Evolutionary conservation across 2,113 vertebrate genomes (phyloP).

Genomic region (Isurus oxyrinchus): DNA sequence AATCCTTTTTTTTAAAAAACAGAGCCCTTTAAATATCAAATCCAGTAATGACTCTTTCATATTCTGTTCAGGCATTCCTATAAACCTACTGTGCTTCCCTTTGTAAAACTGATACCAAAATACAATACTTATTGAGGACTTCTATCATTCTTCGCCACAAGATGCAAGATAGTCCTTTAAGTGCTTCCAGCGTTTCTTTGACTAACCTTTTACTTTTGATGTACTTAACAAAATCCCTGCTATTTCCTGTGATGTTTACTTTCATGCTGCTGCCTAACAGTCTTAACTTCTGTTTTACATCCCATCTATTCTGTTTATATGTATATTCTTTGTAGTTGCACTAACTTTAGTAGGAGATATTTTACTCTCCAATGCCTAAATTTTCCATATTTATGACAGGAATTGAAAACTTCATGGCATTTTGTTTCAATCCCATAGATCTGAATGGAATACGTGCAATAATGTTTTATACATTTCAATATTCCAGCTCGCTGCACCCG

Average conservation of each 20-base stretch:
- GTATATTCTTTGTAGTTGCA: background rate
- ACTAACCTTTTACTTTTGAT: background rate
- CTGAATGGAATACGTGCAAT: background rate
- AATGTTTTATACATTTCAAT: no score
- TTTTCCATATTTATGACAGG: background rate
- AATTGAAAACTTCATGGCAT: background rate
- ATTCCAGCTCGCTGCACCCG: no score
- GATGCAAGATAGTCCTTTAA: background rate
- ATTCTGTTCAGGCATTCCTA: background rate
- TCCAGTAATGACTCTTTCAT: background rate
- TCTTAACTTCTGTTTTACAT: background rate
- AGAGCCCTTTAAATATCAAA: background rate
- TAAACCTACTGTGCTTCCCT: background rate
- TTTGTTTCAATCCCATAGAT: background rate
- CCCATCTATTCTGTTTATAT: background rate
- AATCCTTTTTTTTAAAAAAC: background rate
- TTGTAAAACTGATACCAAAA: background rate
- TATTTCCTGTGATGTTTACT: background rate
- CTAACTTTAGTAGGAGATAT: background rate
- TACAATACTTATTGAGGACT: background rate
- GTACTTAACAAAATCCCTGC: background rate
- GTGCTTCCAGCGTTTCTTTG: background rate
- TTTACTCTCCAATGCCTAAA: background rate
- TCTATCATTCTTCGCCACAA: background rate
- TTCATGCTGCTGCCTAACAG: no score